Base-by-base conservation (phyloP, 1,140 invertebrate species). In the Leptopilina boulardi region DNA sequence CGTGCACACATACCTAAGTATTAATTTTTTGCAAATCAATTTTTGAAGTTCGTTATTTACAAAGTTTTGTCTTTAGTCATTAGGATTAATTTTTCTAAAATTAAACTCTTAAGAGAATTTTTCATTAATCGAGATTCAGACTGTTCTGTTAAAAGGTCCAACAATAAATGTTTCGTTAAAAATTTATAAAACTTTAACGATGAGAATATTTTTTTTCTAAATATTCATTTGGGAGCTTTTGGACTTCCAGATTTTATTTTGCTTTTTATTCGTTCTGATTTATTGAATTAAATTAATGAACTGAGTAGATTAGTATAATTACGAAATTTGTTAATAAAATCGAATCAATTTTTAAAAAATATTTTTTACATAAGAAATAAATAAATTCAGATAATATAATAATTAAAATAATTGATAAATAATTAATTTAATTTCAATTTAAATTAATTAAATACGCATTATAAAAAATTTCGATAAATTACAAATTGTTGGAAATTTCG, bases 31-130 rank as follows among this genome's bases (percentile, higher is more conserved):
- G 13, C 51, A 54, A 54, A 54, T 18, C 8, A 66, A 59, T 26
- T 2, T n/a, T 30, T 66, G 23, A 13, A 9, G 21, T 30, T 66
- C 59, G 59, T 66, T 66, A 66, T 66, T 66, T 66, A 66, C 59
- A 66, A 26, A 30, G 51, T 54, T 21, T 19, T 19, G 11, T 18
- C 34, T 51, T 51, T n/a, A 30, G 15, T 15, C 13, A 26, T 15
- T 30, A 15, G 21, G 56, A 26, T 10, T 59, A 56, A 59, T 9
- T 26, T 26, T 26, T 26, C 26, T 38, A 38, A 66, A 66, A 6
- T 30, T 66, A n/a, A 30, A 66, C 23, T 9, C 11, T n/a, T 30
- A 23, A 66, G 26, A 8, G n/a, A 30, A 66, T 66, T 26, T 26
- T 26, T 26, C 13, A 9, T 23, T 21, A 59, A 21, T 30, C 11